Conservation (phyloP, 2,797 vertebrate species). For the Balearica regulorum region DNA sequence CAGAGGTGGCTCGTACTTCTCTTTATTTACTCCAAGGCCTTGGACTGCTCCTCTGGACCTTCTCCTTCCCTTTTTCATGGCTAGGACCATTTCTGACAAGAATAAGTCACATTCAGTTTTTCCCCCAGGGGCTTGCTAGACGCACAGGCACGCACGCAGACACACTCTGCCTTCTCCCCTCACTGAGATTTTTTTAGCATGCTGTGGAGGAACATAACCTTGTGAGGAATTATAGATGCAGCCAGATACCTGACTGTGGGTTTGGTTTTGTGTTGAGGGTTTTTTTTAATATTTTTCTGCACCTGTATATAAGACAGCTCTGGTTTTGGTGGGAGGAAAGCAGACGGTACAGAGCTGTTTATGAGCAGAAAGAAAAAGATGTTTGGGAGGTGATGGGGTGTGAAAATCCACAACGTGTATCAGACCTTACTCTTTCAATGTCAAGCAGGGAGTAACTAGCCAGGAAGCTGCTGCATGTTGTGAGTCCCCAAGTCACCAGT, state of each 20-base stretch:
- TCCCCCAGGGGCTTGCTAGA: not conserved
- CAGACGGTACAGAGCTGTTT: not conserved
- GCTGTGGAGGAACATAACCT: not conserved
- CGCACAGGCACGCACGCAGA: not conserved
- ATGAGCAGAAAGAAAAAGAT: not conserved
- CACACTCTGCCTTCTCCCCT: not conserved
- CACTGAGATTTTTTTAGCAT: not conserved
- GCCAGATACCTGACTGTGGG: not conserved
- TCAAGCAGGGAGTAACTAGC: not conserved
- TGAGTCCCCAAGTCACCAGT: not conserved
- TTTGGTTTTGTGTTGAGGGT: not conserved
- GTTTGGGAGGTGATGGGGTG: not conserved
- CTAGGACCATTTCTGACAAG: not conserved
- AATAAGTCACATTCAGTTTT: not conserved
- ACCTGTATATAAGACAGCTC: not conserved
- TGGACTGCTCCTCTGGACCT: not conserved
- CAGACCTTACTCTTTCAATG: not conserved
- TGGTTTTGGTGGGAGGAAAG: not conserved
- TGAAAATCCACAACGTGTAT: not conserved
- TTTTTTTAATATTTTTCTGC: not conserved
- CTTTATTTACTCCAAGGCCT: not conserved
- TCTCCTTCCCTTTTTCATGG: not conserved
- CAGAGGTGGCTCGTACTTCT: not conserved
- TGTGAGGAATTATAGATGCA: not conserved
- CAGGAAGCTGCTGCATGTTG: not conserved